Evolutionary conservation across 2,888 invertebrate species (phyloP), one percentile per base, ranked within the genome.

Genomic region (Pterostichus niger): DNA sequence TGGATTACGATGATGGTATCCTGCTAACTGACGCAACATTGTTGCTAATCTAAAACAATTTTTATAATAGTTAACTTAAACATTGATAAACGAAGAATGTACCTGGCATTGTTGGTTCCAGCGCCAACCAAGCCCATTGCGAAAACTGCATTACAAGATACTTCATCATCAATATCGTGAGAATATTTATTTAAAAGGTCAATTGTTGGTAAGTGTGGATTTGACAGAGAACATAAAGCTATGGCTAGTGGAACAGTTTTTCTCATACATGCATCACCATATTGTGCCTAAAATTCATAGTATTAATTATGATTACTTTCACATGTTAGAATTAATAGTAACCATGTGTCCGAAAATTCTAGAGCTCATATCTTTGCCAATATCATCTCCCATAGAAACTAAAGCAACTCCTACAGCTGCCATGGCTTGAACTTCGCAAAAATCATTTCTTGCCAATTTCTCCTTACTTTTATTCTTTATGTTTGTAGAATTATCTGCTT

Each of bases 181-280:
- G 99, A 98, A 90, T 98, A 99, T 91, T 99, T 99, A 90, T 98
- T 98, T 82, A 99, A 92, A 0, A 99, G 98, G 89, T 99, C 99
- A 83, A 99, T 93, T 85, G 99, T 97, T 85, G 96, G 95, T 80
- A 99, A 91, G 89, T 98, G 97, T 17, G 96, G 99, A 91, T 99
- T 98, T n/a, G 98, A 98, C 13, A 98, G 94, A 2, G 98, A 99
- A 85, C 97, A 95, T 52, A 99, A 92, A 11, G 98, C 98, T 85
- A 99, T 93, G 0, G 99, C 99, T 11, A 99, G 91, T 0, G 99
- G 99, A 52, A 99, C 99, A 4, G 99, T 97, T 86, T 98, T 94
- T 6, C 98, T 94, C 80, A 99, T 97, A 0, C 96, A 95, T 11
- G 97, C 96, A 88, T 99, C 98, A 85, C 98, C 98, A 89, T 98